Evolutionary conservation across 2,113 vertebrate genomes (phyloP), one percentile per base, ranked within the genome.

Genomic region (Macrotis lagotis): DNA sequence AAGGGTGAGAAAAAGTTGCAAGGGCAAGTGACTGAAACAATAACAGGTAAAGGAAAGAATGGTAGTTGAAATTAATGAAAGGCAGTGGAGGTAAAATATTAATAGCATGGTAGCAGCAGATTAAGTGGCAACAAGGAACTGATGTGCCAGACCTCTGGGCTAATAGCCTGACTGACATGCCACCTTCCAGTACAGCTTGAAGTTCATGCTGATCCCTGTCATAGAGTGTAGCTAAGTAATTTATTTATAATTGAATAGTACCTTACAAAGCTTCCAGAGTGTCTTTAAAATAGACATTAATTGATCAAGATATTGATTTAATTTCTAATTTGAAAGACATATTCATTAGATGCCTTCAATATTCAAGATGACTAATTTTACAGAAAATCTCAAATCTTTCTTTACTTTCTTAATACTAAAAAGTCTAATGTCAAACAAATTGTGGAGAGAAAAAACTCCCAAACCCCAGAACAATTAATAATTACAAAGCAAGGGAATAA

Each of bases 271-370:
- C 5, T 6, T 5, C 53, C 31, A 89, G 8, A 25, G 47, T 37
- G 1, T n/a, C 37, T 83, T 83, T 44, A 83, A 44, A 83, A 83
- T 44, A 83, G 48, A 94, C 37, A 89, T 51, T 83, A 66, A 12
- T 16, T 51, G 59, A 50, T 49, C 11, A 51, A 49, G 31, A 0
- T 74, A 89, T 25, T 66, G 44, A 90, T 49, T 66, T 10, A 8
- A 0, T 50, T 4, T 83, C 31, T 48, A 55, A 16, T 49, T 66
- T 0, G 25, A 28, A n/a, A 92, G 4, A 8, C 9, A 90, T 90
- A 74, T 92, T 91, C 53, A n/a, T n/a, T n/a, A 51, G 26, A 90
- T 74, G 59, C 55, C 94, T 74, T n/a, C 48, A 89, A 50, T 92
- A 74, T n/a, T 50, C 28, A 83, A 89, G 47, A 24, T 48, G 91